A percentile compares a stretch with the other conserved stretches of the same genome.
These are phyloP conservation scores for Leucania comma DNA, from an alignment of 2,888 invertebrate species.

Conservation along the genomic window DNA sequence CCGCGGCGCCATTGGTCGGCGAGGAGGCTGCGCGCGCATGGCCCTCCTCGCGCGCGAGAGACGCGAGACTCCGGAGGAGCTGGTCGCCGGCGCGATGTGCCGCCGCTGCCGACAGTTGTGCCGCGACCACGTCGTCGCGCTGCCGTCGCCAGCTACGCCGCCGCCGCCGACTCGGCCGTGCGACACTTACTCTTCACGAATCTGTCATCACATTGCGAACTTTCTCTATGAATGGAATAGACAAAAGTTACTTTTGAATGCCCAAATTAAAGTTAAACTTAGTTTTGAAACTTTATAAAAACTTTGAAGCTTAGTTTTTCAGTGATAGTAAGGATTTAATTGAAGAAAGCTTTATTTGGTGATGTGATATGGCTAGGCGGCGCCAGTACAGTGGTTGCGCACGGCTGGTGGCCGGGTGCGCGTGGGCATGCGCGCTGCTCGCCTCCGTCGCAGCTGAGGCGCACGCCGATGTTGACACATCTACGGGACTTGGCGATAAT, in stretches of 20 bases:
- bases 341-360: conserved; percentile 73
- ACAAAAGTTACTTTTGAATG: conserved; percentile 51
- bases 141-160: conserved; percentile 69
- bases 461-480: conserved; percentile 86
- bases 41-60: conserved; percentile 87
- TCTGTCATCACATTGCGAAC: conserved; percentile 35
- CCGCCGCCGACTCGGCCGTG: conserved; percentile 59
- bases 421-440: conserved; percentile 86
- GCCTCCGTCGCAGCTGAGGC: conserved; percentile 75
- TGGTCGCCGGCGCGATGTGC: conserved; percentile 85
- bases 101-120: conserved; percentile 80
- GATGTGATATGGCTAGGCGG: conserved; percentile 88
- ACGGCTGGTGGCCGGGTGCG: conserved; percentile 78
- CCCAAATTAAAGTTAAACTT: conserved; percentile 36
- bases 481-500: conserved; percentile 88
- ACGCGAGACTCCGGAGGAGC: conserved; percentile 83
- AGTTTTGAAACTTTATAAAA: conserved; percentile 51
- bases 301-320: conserved; percentile 60
- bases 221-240: conserved; percentile 39
- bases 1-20: conserved; percentile 83
- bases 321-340: conserved; percentile 58
- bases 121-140: conserved; percentile 81
- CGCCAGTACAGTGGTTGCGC: conserved; percentile 69
- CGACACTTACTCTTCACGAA: conserved; percentile 61
- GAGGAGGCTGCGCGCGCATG: conserved; percentile 86